A percentile compares a stretch with the other conserved stretches of the same genome.
These are phyloP conservation scores for Sandelia bainsii DNA, from an alignment of 2,797 vertebrate genomes.

Conservation along the genomic window DNA sequence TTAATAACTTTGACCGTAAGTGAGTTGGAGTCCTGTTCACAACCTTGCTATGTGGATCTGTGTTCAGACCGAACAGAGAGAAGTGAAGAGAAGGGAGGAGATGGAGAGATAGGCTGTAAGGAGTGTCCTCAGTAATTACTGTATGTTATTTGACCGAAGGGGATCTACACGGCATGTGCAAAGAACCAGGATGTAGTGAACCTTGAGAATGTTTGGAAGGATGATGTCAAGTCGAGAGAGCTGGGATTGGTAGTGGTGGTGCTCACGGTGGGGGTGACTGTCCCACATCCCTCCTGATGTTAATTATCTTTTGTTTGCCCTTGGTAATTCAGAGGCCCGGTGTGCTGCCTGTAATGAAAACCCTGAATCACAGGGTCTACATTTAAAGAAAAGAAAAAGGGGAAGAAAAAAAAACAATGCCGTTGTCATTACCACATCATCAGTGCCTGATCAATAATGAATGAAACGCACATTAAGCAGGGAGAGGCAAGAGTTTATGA, in stretches of 20 bases:
- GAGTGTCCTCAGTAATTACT: conserved; percentile 72
- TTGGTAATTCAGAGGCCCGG: conserved; percentile 93
- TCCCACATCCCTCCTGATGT: conserved; percentile 85
- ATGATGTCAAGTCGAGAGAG: conserved; percentile 45
- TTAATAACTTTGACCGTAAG: conserved; percentile 38
- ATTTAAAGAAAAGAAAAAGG: conserved; percentile 79
- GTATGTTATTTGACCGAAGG: conserved; percentile 80
- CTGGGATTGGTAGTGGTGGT: conserved; percentile 20
- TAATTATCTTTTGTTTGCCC: conserved; percentile 99
- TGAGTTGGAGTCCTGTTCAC: neutral
- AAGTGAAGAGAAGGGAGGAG: conserved; percentile 27
- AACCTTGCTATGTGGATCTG: conserved; percentile 23
- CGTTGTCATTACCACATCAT: conserved; percentile 97
- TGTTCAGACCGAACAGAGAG: conserved; percentile 36
- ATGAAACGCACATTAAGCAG: conserved; percentile 94
- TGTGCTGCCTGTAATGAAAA: conserved; percentile 90
- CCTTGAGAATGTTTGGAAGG: conserved; percentile 56
- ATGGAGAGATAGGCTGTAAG: conserved; percentile 36
- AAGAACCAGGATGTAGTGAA: conserved; percentile 83
- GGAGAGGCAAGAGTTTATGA: conserved; percentile 92
- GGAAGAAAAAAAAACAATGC: conserved; percentile 87
- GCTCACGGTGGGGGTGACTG: conserved; percentile 38
- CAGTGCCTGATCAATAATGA: conserved; percentile 97
- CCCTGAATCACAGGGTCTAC: conserved; percentile 91
- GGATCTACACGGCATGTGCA: conserved; percentile 68